Evolutionary conservation across 37 sponge, comb jelly and placozoan species (phyloP).

Genomic region (Ianthella basta): DNA sequence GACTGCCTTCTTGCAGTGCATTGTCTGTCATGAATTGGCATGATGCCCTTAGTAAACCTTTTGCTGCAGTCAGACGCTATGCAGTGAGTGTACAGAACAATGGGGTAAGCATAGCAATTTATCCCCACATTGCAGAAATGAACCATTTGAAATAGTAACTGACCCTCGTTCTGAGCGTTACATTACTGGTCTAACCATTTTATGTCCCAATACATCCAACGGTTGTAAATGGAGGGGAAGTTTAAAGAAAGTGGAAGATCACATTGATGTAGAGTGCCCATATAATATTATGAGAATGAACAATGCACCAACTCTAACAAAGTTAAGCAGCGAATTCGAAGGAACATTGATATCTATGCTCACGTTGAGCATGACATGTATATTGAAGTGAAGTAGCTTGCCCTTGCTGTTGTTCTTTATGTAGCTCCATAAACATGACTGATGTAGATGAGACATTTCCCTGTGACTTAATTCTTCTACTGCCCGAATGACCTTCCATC

Average conservation of each 20-base stretch:
- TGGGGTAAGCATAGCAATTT: neutral
- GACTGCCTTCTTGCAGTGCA: slow-evolving; percentile 19
- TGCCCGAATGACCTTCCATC: no score
- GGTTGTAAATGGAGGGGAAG: slow-evolving; percentile 19
- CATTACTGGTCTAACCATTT: neutral
- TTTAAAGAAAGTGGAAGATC: neutral
- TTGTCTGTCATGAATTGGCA: slow-evolving; percentile 19
- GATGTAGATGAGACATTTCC: no score
- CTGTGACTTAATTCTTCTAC: no score
- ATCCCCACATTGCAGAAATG: neutral
- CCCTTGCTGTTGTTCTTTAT: no score
- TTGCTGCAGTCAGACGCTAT: slow-evolving; percentile 10
- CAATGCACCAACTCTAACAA: no score
- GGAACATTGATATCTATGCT: no score
- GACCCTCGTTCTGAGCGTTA: neutral
- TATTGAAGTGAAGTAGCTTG: no score
- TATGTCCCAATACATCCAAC: neutral
- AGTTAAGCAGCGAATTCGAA: no score
- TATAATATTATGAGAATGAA: no score
- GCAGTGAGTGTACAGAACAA: neutral
- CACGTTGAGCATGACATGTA: no score
- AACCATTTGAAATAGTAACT: neutral
- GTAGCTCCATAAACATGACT: no score
- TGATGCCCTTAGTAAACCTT: neutral
- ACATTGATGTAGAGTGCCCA: no score